Base-by-base conservation (phyloP, 2,113 vertebrate species). In the Rhinoptilus africanus region DNA sequence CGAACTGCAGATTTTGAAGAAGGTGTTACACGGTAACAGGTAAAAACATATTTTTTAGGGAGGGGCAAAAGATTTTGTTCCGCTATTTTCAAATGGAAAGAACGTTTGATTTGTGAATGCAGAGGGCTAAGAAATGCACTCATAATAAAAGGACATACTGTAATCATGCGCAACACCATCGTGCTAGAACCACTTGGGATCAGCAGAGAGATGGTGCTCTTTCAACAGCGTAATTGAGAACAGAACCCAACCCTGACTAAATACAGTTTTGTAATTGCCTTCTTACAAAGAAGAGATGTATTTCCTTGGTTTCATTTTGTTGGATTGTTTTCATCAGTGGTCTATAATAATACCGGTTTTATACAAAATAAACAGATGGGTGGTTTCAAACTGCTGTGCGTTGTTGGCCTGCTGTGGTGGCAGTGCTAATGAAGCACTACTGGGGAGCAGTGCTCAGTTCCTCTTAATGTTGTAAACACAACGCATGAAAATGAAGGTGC, bases 131-230 rank as follows among this genome's bases (percentile, higher is more conserved):
- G 77, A 85, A 62, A 34, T 37, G 20, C 4, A 2, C 30, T 92
- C 3, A 30, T 53, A 68, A 56, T 76, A 71, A 48, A 77, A 60
- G 18, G 7, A 9, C 3, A 3, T 45, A 6, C 8, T 73, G 35
- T 73, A 62, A 57, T 77, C 11, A 7, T 26, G 9, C 18, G 12
- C 54, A 78, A 35, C 9, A 64, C 24, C 39, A 35, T 53, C 22
- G 6, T 20, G 18, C 57, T 60, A 18, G 2, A 78, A n/a, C 14
- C 0, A 0, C 27, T 68, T 76, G 27, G 22, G 57, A 82, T 89
- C 54, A 53, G 14, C 8, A 11, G 32, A 60, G 43, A 34, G 28
- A 45, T 5, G 9, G 9, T 41, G 37, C 9, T 7, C 37, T 93
- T 93, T n/a, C 62, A 66, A 10, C 48, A 60, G 18, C 0, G 0